Base-by-base conservation (phyloP, 1,140 invertebrate species). In the Ericerus pela region DNA sequence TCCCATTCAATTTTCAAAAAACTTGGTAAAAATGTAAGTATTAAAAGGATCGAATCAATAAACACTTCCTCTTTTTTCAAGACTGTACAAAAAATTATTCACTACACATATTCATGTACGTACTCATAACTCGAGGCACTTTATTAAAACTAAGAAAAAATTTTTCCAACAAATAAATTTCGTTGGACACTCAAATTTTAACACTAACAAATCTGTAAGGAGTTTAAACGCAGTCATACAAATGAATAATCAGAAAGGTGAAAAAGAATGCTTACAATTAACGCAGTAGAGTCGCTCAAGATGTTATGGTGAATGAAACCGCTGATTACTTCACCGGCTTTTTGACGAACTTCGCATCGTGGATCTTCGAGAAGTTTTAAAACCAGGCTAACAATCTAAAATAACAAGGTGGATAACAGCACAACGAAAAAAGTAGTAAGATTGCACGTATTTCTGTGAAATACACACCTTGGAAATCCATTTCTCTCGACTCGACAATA, bases 261-360 rank as follows among this genome's bases (percentile, higher is more conserved):
- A 38, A 6, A 12, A 29, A 2, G 18, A 24, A 70, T 67, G 62
- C 63, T 64, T 63, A 73, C 78, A 66, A 84, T 64, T 36, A 83
- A 72, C 36, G 68, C 62, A 43, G 76, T 70, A 37, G 77, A 75
- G 58, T 78, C 65, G 1, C 71, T 68, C 36, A 93, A 72, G 62
- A 88, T 88, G 24, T 79, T 78, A 65, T 86, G 92, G 66, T 94
- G 90, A 60, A 96, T 74, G 28, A 95, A 71, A 27, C 90, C 90
- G 59, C 87, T 81, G 1, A 96, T 72, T 18, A 92, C 81, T 62
- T 83, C 78, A 1, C 83, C 79, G 22, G 90, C 88, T 60, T 79
- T 79, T 65, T 88, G 79, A 56, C 89, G 73, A 11, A 89, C 85
- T 73, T 89, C 86, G 2, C 85, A 69, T 57, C 81, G 70, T 16